A percentile compares a stretch with the other conserved stretches of the same genome.
These are phyloP conservation scores for human DNA, from an alignment of 2,113 vertebrate genomes.

Conservation along the genomic window GRCh38 chr7:53194501-53195000, in stretches of 20 bases:
- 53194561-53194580: neutral
- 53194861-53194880: neutral
- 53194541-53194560: neutral
- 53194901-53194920: neutral
- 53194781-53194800: neutral
- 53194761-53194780: neutral
- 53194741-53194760: neutral
- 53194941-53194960: neutral
- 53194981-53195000: neutral
- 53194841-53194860: neutral
- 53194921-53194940: neutral
- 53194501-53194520: neutral
- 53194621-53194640: neutral
- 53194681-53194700: neutral
- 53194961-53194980: neutral
- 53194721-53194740: neutral
- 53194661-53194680: neutral
- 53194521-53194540: constrained; percentile 57
- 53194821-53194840: neutral
- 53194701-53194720: neutral
- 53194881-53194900: neutral
- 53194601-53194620: neutral
- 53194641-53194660: neutral
- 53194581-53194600: neutral
- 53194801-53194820: neutral